These are phyloP conservation scores for Periophthalmus magnuspinnatus DNA, from an alignment of 2,797 vertebrate species.

Conservation along the genomic window DNA sequence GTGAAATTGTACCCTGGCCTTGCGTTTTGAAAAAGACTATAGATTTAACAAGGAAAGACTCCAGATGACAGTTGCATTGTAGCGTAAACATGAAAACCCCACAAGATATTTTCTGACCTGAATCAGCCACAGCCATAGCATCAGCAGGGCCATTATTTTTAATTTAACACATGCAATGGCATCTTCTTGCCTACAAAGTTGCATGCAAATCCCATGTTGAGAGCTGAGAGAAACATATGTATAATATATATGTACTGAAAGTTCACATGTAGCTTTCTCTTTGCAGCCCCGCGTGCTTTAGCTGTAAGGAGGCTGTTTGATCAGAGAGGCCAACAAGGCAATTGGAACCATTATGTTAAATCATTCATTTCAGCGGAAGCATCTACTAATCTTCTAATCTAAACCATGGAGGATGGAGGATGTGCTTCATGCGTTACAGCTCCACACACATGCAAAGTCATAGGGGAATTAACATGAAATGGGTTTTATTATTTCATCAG, in stretches of 20 bases:
- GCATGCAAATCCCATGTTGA: background rate
- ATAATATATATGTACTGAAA: conserved; percentile 26
- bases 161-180: background rate
- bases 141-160: conserved; percentile 1
- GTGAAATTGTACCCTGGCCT: background rate
- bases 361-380: conserved; percentile 26
- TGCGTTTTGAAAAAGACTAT: background rate
- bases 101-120: conserved; percentile 7
- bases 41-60: background rate
- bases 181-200: background rate
- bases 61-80: background rate
- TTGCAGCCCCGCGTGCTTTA: conserved; percentile 20
- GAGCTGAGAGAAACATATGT: conserved; percentile 14
- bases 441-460: background rate
- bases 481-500: too few species aligned
- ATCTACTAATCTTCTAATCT: conserved; percentile 1
- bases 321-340: conserved; percentile 22
- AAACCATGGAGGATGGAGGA: conserved; percentile 10
- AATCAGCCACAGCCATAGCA: background rate
- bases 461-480: too few species aligned
- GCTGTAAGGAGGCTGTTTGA: conserved; percentile 25
- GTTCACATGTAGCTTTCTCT: conserved; percentile 1
- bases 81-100: conserved; percentile 7
- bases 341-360: conserved; percentile 39
- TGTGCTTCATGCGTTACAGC: conserved; percentile 2